Evolutionary conservation across 2,888 invertebrate genomes (phyloP), one percentile per base, ranked within the genome.

Genomic region (Platycnemis pennipes): DNA sequence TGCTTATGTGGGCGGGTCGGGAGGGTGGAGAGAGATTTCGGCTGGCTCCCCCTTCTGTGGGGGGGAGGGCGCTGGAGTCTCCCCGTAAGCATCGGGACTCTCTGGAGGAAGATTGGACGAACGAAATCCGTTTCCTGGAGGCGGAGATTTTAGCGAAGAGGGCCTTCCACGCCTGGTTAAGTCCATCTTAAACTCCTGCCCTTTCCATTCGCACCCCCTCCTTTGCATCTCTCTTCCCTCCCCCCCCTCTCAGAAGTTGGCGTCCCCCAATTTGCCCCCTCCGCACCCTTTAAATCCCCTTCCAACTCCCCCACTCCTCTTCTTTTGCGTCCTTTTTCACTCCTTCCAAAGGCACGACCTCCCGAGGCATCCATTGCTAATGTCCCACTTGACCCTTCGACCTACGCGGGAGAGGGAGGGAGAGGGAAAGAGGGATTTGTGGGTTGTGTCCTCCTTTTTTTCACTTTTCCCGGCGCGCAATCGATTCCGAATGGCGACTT

Each of bases 51-150:
- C 49, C 49, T 49, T 49, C 49, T 46, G 46, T 26, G 88, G 46
- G n/a, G 7, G 46, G n/a, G 49, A 11, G 49, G 16, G 31, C 11
- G 85, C n/a, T 11, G 7, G 88, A 88, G 49, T 31, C 26, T 53
- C 37, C 42, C 89, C 89, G 11, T n/a, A 42, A 63, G 89, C 56
- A 56, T 42, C 37, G 56, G 89, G 49, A 42, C 89, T 89, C 89
- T 89, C 89, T 26, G 49, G 37, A 49, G 56, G 53, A 63, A 91
- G 91, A 91, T 91, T 91, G 56, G 91, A 91, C 91, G 91, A 91
- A n/a, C 63, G 56, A 69, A 91, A 91, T 69, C 91, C 91, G 91
- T 63, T 91, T 91, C 91, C 91, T 91, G 44, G 91, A 69, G 63
- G 53, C 26, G 89, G 89, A 89, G 89, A 56, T 91, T 91, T 91